These are phyloP conservation scores for Drosophila gunungcola DNA, from an alignment of 1,140 invertebrate species.

Conservation along the genomic window DNA sequence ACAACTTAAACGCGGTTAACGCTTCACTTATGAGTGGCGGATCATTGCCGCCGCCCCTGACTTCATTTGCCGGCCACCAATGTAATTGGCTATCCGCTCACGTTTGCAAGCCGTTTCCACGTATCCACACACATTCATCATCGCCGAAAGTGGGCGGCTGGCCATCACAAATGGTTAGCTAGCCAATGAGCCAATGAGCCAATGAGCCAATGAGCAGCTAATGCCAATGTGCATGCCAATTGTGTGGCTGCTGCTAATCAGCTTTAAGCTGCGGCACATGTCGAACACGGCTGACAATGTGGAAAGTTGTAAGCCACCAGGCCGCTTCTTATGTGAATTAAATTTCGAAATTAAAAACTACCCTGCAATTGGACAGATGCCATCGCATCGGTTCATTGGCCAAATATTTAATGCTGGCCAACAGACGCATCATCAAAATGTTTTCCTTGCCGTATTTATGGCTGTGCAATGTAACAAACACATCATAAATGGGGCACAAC, in stretches of 20 bases:
- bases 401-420: conserved; percentile 43
- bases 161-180: conserved; percentile 38
- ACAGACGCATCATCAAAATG: conserved; percentile 50
- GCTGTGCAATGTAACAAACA: conserved; percentile 59
- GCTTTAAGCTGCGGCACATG: conserved; percentile 27
- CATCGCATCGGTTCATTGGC: conserved; percentile 27
- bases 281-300: conserved; percentile 32
- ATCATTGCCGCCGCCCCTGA: not conserved
- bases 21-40: conserved; percentile 49
- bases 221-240: conserved; percentile 33
- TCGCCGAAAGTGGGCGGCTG: conserved; percentile 6
- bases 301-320: conserved; percentile 10
- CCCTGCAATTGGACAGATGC: not conserved
- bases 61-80: conserved; percentile 27
- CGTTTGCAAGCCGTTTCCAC: conserved; percentile 27
- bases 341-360: conserved; percentile 34
- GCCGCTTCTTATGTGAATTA: conserved; percentile 22
- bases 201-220: conserved; percentile 11
- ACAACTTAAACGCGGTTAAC: conserved; percentile 65
- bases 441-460: conserved; percentile 48
- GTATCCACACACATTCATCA: conserved; percentile 38
- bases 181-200: conserved; percentile 2
- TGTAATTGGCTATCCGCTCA: conserved; percentile 63
- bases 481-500: conserved; percentile 77
- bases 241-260: conserved; percentile 32